These are phyloP conservation scores for Bembecia ichneumoniformis DNA, from an alignment of 2,888 invertebrate genomes.

Conservation along the genomic window DNA sequence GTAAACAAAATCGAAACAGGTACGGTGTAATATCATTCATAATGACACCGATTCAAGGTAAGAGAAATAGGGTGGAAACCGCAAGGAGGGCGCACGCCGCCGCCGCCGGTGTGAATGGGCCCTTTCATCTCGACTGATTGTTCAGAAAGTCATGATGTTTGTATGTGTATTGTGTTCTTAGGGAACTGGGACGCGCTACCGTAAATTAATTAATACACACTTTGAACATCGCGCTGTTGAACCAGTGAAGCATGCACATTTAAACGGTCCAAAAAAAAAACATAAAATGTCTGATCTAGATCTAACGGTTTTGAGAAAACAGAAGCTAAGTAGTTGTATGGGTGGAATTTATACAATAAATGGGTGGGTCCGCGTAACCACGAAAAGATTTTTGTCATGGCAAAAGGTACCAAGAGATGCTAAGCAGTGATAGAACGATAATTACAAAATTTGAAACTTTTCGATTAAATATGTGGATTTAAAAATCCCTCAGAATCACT, in stretches of 20 bases:
- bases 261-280: too few relatives aligned
- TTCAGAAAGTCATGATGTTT: slow-evolving; percentile 7
- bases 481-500: too few relatives aligned
- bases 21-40: slow-evolving; percentile 6
- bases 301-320: too few relatives aligned
- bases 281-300: too few relatives aligned
- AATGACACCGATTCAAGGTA: slow-evolving; percentile 17
- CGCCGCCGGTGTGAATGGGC: slow-evolving; percentile 5
- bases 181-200: background rate
- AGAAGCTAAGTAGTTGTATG: too few relatives aligned
- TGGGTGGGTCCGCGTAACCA: too few relatives aligned
- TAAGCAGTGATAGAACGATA: too few relatives aligned
- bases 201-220: background rate
- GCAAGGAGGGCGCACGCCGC: slow-evolving; percentile 13
- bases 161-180: background rate
- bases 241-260: background rate
- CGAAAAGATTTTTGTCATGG: too few relatives aligned
- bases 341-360: too few relatives aligned
- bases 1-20: slow-evolving; percentile 3
- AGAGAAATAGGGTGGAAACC: slow-evolving; percentile 23
- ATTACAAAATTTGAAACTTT: too few relatives aligned
- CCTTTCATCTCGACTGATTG: slow-evolving; percentile 17
- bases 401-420: too few relatives aligned
- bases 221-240: background rate
- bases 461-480: too few relatives aligned